Percentiles rank a stretch among this genome's conserved stretches.
Conservation (phyloP, 2,797 vertebrate species). For the Pyrocephalus nanus region DNA sequence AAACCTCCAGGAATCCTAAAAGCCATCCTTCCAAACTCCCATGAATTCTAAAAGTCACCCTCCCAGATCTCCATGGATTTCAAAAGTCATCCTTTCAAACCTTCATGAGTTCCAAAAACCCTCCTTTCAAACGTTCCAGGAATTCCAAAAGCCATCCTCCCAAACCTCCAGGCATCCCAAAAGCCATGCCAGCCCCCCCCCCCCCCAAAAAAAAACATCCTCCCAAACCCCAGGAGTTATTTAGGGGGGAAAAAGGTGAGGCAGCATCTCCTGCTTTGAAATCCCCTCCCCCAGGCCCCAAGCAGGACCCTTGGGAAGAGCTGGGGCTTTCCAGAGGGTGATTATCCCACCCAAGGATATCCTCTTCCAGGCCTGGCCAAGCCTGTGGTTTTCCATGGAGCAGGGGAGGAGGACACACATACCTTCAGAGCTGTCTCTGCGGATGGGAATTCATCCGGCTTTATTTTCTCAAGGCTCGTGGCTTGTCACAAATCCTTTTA, state of each 20-base stretch:
- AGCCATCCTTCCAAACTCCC: background rate
- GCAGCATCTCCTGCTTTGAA: background rate
- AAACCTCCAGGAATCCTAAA: background rate
- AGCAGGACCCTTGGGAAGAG: background rate
- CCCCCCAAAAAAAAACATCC: no score
- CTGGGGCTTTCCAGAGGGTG: background rate
- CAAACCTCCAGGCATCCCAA: background rate
- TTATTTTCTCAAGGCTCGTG: constrained; percentile 69
- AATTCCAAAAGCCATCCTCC: no score
- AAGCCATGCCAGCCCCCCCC: background rate
- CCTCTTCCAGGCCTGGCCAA: constrained; percentile 20
- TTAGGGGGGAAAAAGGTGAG: background rate
- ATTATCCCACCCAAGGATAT: background rate
- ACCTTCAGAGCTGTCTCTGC: constrained; percentile 10
- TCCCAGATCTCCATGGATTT: background rate
- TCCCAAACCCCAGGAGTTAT: background rate
- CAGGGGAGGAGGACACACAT: constrained; percentile 9
- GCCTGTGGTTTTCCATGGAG: constrained; percentile 51
- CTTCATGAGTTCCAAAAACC: no score
- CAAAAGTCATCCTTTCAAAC: no score
- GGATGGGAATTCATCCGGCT: constrained; percentile 62
- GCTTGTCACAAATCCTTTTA: constrained; percentile 55
- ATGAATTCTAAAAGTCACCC: no score
- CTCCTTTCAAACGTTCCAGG: no score
- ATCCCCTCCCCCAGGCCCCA: background rate